Base-by-base conservation (phyloP, 2,797 vertebrate genomes). In the Adelosebastes latens region DNA sequence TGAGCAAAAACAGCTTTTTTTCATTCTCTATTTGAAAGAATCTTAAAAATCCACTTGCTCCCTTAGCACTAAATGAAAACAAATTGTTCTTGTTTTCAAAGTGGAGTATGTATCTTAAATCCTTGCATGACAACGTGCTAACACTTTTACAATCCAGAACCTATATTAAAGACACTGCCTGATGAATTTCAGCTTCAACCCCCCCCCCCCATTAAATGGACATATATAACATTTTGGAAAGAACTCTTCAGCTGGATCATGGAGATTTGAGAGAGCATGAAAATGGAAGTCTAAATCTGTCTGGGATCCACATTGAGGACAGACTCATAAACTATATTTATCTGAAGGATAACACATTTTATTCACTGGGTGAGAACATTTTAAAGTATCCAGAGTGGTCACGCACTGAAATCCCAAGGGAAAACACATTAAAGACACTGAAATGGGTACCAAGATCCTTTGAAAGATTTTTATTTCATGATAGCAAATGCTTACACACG, bases 271-370 rank as follows among this genome's bases (percentile, higher is more conserved):
- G 81, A 72, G 71, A 87, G 79, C 75, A 84, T 81, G 62, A 80
- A 91, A 92, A 84, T 84, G 58, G 75, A 89, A 72, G 13, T 80
- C 49, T 67, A 66, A 82, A 31, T 77, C 72, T 68, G 61, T 91
- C 87, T 78, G 86, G 86, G 66, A 82, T 90, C 66, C 83, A 83
- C 61, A 80, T 62, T 27, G 71, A 80, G 76, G 72, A 89, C 79
- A 77, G 64, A 85, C 72, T 79, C 77, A 89, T 92, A 91, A 91
- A 90, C 73, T 81, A 87, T 79, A 88, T 89, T 90, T 83, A 85
- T 90, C 82, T 80, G 25, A 79, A 88, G 83, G 65, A 82, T 82
- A 85, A 76, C 85, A 82, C 5, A 36, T 77, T 79, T 82, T 81
- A 85, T 88, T 88, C 76, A 53, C 77, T 79, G 73, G 34, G 81